Base-by-base conservation (phyloP, 2,113 vertebrate genomes). In the Muntiacus reevesi region DNA sequence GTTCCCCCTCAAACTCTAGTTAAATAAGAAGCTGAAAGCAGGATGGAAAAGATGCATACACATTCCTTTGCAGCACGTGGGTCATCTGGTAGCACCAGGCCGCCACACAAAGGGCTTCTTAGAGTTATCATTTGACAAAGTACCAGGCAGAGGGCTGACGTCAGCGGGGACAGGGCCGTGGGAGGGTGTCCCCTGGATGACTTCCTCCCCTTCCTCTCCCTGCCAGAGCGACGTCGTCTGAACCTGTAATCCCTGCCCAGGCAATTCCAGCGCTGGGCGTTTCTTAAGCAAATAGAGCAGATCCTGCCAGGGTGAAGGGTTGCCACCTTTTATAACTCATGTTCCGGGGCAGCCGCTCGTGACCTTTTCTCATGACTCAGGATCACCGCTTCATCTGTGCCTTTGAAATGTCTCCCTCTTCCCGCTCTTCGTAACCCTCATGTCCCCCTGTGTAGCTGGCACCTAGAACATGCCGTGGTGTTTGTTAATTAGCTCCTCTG, bases 281-380 rank as follows among this genome's bases (percentile, higher is more conserved):
- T 98, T 98, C 99, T 98, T 98, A 98, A 98, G 96, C 97, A 99
- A 99, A 98, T 94, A 99, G 0, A 33, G 94, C 88, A 97, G 98
- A 97, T 97, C 94, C 81, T 91, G 98, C 98, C 98, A 98, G 97
- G n/a, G 60, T 76, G n/a, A 45, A 91, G 62, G 97, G 93, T 95
- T 98, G 95, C 96, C 97, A 98, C 98, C 97, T 98, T 98, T 96
- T 88, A 97, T 87, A 92, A 97, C 97, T 86, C 87, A 60, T 98
- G 67, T 97, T 97, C 96, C 96, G 96, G 23, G 59, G 94, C 97
- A 98, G 97, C 97, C 78, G 90, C 79, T 95, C 62, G 15, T 33
- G 93, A 91, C 89, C 95, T 62, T 88, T 95, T 54, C 76, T 91
- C 78, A 27, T 78, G 94, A 95, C 89, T 97, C 89, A 92, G 78